phyloP scores from a whole-genome alignment of 2,113 vertebrate species.

The Grammomys surdaster region DNA sequence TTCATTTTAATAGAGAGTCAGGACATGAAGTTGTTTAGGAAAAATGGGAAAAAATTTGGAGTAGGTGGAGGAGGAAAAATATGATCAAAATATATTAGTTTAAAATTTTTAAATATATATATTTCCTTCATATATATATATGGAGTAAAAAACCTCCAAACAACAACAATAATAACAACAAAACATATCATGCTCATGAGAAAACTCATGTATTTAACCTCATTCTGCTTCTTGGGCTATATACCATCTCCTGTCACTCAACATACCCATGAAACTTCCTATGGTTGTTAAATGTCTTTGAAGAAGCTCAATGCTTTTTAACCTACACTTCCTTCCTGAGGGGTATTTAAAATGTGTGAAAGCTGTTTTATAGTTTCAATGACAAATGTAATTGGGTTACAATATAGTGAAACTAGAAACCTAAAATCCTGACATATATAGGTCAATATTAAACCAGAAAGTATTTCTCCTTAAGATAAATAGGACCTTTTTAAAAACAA shows the following conservation, averaged over 20 bases:
- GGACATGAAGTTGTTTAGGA: not conserved
- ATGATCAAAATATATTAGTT: not conserved
- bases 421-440: not conserved
- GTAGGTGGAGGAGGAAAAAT: not conserved
- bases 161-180: not conserved
- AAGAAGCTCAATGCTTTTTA: not conserved
- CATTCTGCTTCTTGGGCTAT: not conserved
- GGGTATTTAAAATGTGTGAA: not conserved
- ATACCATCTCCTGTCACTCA: not conserved
- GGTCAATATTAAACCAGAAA: not conserved
- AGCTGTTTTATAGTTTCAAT: not conserved
- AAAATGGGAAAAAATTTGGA: not conserved
- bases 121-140: not conserved
- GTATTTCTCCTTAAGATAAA: not conserved
- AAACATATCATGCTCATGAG: not conserved
- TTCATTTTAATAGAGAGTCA: not conserved
- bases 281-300: not conserved
- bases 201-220: not conserved
- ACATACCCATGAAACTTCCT: not conserved
- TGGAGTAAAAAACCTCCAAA: not conserved
- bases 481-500: conserved; percentile 21
- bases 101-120: not conserved
- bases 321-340: not conserved
- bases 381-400: not conserved
- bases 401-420: not conserved